Evolutionary conservation across 2,797 vertebrate genomes (phyloP).

Genomic region (Xiphophorus birchmanni): DNA sequence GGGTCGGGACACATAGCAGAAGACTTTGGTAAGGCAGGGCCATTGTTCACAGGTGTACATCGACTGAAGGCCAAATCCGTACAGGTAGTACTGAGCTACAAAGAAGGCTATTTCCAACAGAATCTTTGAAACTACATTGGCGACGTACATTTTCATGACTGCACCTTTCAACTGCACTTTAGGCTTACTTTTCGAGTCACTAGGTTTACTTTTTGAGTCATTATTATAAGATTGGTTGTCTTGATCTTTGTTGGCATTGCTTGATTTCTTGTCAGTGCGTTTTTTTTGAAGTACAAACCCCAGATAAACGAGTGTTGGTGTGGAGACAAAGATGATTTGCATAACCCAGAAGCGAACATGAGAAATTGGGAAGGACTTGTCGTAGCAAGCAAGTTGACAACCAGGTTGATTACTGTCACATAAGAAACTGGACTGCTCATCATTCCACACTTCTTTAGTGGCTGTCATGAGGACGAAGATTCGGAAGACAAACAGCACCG

Average conservation of each 20-base stretch:
- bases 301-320: constrained; percentile 88
- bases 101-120: constrained; percentile 89
- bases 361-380: constrained; percentile 90
- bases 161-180: constrained; percentile 81
- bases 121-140: constrained; percentile 88
- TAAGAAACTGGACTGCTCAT: constrained; percentile 87
- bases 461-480: constrained; percentile 87
- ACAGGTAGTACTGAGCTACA: constrained; percentile 86
- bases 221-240: too few relatives aligned
- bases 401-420: constrained; percentile 91
- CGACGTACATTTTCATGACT: constrained; percentile 85
- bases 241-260: too few relatives aligned
- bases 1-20: constrained; percentile 90
- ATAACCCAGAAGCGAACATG: constrained; percentile 93
- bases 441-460: constrained; percentile 88
- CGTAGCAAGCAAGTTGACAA: constrained; percentile 90
- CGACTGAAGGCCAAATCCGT: constrained; percentile 86
- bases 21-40: constrained; percentile 87
- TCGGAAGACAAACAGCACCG: constrained; percentile 88
- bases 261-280: constrained; percentile 48
- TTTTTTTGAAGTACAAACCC: constrained; percentile 89
- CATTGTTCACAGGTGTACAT: constrained; percentile 88
- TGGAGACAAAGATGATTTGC: constrained; percentile 92
- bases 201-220: too few relatives aligned
- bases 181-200: constrained; percentile 69